Evolutionary conservation across 2,113 vertebrate species (phyloP).

Genomic region (Grantiella picta): DNA sequence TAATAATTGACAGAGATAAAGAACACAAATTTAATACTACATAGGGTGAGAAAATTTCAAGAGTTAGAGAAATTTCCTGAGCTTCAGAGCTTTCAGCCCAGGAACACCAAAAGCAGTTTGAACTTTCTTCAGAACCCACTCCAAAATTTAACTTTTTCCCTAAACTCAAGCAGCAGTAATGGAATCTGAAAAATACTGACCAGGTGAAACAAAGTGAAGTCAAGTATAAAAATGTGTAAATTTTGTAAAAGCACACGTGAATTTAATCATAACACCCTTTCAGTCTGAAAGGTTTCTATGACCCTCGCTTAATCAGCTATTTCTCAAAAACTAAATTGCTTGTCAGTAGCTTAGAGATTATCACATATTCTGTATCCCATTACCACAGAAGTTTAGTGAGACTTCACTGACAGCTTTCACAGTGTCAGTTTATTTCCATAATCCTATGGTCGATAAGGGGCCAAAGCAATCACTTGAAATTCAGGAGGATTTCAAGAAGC

Average conservation of each 20-base stretch:
- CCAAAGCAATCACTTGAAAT: neutral
- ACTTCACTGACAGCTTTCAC: neutral
- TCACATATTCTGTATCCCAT: neutral
- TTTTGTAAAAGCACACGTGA: neutral
- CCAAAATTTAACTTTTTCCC: neutral
- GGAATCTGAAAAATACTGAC: neutral
- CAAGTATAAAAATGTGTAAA: neutral
- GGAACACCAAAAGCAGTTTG: neutral
- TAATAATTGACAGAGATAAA: conserved; percentile 22
- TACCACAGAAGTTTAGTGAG: neutral
- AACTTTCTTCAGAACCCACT: neutral
- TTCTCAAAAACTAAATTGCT: conserved; percentile 13
- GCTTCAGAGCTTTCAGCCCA: neutral
- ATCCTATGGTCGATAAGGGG: neutral
- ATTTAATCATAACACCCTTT: neutral
- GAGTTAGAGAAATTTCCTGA: neutral
- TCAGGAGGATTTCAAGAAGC: neutral
- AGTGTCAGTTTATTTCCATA: neutral
- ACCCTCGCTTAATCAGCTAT: neutral
- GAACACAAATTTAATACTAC: conserved; percentile 24
- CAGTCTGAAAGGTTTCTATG: neutral
- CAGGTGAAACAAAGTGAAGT: neutral
- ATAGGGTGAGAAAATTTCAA: neutral
- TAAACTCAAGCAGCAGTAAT: neutral
- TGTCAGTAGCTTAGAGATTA: conserved; percentile 17